These are phyloP conservation scores for Drosophila aldrichi DNA, from an alignment of 2,888 invertebrate species.

Conservation along the genomic window DNA sequence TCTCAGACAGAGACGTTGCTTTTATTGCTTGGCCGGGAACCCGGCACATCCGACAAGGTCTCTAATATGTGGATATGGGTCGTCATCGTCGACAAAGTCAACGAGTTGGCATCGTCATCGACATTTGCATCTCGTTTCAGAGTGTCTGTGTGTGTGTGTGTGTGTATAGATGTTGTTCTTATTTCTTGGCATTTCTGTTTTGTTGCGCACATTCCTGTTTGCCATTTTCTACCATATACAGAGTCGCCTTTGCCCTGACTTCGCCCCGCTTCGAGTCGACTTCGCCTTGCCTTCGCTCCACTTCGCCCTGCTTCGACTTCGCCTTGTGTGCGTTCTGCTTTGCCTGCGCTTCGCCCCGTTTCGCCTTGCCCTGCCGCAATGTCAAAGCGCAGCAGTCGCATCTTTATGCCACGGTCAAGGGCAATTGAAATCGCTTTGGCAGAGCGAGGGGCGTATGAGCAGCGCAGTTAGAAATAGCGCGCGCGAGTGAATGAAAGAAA, in stretches of 20 bases:
- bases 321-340: not conserved
- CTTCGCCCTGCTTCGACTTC: not conserved
- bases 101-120: constrained; percentile 56
- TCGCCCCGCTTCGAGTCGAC: not conserved
- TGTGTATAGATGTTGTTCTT: constrained; percentile 47
- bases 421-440: constrained; percentile 34
- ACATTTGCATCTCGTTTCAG: constrained; percentile 54
- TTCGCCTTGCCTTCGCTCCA: not conserved
- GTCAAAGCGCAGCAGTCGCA: constrained; percentile 55
- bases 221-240: constrained; percentile 27
- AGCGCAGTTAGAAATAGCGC: not conserved
- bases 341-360: constrained; percentile 4
- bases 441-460: not conserved
- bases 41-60: constrained; percentile 31
- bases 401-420: constrained; percentile 65
- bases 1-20: constrained; percentile 35
- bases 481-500: not conserved
- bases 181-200: constrained; percentile 66
- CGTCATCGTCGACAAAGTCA: constrained; percentile 56
- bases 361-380: constrained; percentile 38
- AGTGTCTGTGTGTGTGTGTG: constrained; percentile 9
- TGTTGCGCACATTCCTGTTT: constrained; percentile 59
- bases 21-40: constrained; percentile 45
- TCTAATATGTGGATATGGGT: constrained; percentile 68
- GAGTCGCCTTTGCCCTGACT: constrained; percentile 1